Evolutionary conservation across 2,113 vertebrate species (phyloP).

Genomic region (Daphoenositta chrysoptera): DNA sequence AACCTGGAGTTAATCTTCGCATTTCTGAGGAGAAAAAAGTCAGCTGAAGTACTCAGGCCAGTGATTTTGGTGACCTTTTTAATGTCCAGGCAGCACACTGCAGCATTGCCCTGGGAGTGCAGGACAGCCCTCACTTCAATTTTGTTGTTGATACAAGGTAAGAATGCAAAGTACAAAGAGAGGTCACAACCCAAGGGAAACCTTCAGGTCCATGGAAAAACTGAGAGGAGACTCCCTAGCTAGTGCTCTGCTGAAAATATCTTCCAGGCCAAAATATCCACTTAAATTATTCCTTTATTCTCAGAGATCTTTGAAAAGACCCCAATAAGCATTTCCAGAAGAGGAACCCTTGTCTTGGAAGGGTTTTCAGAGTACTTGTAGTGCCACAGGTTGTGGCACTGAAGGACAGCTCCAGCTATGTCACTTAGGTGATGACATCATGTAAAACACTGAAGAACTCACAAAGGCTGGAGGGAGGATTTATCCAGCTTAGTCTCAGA

Average conservation of each 20-base stretch:
- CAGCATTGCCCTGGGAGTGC: background rate
- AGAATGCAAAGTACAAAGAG: background rate
- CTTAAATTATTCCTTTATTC: background rate
- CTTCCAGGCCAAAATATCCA: background rate
- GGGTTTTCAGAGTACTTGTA: accelerated
- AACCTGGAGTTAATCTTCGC: background rate
- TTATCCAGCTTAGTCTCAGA: background rate
- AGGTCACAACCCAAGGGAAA: background rate
- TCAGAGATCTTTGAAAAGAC: background rate
- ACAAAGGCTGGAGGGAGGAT: background rate
- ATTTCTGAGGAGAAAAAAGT: background rate
- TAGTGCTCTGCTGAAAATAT: background rate
- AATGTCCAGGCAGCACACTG: background rate
- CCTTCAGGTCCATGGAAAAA: background rate
- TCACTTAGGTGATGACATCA: background rate
- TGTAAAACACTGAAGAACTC: background rate
- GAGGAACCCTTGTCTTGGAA: background rate
- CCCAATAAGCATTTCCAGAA: background rate
- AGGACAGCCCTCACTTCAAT: background rate
- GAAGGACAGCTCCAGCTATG: background rate
- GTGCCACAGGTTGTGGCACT: background rate
- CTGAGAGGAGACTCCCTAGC: accelerated
- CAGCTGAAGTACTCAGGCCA: background rate
- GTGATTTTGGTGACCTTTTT: background rate
- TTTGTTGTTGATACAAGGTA: background rate